Conservation (phyloP, 1,140 invertebrate species). For the Eumaeus atala region DNA sequence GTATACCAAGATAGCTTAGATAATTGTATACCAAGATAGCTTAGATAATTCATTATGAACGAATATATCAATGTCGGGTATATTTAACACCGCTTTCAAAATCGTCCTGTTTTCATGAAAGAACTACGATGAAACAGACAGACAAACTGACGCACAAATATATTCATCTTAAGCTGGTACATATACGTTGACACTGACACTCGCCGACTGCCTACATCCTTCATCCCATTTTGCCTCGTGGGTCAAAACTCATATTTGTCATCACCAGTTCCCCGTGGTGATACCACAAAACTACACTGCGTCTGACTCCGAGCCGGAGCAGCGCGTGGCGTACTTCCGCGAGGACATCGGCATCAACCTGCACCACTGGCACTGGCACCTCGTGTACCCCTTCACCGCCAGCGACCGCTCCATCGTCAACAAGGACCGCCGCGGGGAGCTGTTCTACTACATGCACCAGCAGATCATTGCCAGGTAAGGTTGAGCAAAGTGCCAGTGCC, state of each 20-base stretch:
- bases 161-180: too few relatives aligned
- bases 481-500: too few relatives aligned
- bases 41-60: too few relatives aligned
- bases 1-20: too few relatives aligned
- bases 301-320: conserved; percentile 82
- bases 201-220: too few relatives aligned
- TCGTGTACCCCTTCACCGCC: conserved; percentile 84
- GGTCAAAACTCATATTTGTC: background rate
- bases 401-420: conserved; percentile 75
- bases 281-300: conserved; percentile 85
- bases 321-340: conserved; percentile 84
- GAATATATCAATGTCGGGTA: too few relatives aligned
- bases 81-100: too few relatives aligned
- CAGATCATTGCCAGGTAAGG: conserved; percentile 77
- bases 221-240: background rate
- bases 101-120: too few relatives aligned
- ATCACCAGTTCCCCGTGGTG: conserved; percentile 75
- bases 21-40: too few relatives aligned
- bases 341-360: conserved; percentile 84
- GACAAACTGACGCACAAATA: too few relatives aligned
- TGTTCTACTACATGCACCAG: conserved; percentile 88
- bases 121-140: too few relatives aligned
- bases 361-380: conserved; percentile 90
- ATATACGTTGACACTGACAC: too few relatives aligned
- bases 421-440: conserved; percentile 83